phyloP scores from a whole-genome alignment of 1,140 invertebrate genomes.

The Drosophila virilis region DNA sequence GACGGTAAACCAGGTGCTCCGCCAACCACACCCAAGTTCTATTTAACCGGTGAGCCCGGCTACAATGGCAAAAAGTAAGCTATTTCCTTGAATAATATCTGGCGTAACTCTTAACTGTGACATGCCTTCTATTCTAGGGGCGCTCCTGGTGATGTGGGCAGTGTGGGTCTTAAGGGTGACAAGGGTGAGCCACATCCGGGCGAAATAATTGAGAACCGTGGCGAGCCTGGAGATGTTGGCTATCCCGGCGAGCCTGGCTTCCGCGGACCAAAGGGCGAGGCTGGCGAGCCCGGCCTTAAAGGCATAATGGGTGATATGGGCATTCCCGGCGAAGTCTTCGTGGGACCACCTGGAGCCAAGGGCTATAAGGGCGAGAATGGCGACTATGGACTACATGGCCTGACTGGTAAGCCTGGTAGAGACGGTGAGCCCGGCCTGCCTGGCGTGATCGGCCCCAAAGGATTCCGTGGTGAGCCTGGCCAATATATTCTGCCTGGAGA shows the following conservation, averaged over 20 bases:
- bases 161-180: conserved; percentile 85
- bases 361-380: conserved; percentile 85
- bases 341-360: conserved; percentile 85
- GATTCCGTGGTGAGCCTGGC: conserved; percentile 85
- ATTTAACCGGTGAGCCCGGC: conserved; percentile 84
- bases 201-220: conserved; percentile 61
- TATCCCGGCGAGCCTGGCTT: conserved; percentile 62
- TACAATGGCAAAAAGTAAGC: conserved; percentile 79
- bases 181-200: conserved; percentile 85
- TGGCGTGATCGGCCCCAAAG: conserved; percentile 85
- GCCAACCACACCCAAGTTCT: conserved; percentile 83
- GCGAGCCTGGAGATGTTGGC: conserved; percentile 65
- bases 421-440: conserved; percentile 83
- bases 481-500: conserved; percentile 80
- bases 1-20: conserved; percentile 85
- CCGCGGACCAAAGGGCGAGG: conserved; percentile 73
- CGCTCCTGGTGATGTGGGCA: conserved; percentile 84
- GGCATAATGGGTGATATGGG: conserved; percentile 60
- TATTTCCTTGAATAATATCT: background rate
- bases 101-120: background rate
- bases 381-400: conserved; percentile 80
- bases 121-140: conserved; percentile 72
- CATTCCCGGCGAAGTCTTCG: conserved; percentile 56
- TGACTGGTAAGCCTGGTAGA: conserved; percentile 84
- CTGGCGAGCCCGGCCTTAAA: conserved; percentile 48